These are phyloP conservation scores for Caenorhabditis angaria DNA, from an alignment of 2,888 invertebrate species.

Conservation along the genomic window DNA sequence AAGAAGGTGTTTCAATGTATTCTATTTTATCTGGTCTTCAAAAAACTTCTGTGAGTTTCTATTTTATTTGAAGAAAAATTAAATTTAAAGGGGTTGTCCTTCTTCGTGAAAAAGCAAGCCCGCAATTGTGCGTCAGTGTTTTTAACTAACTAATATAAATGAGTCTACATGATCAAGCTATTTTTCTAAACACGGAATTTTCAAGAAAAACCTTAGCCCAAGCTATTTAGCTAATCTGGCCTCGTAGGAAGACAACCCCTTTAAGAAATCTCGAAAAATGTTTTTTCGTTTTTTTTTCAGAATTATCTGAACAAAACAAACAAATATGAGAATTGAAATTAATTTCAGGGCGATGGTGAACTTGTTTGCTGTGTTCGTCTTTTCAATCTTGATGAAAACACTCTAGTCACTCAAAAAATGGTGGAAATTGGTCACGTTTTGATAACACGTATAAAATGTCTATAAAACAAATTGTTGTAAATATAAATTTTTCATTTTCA, in stretches of 20 bases:
- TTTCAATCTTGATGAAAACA: constrained; percentile 30
- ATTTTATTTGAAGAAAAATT: no score
- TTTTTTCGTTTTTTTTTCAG: not conserved
- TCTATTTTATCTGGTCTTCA: constrained; percentile 66
- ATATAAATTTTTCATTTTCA: constrained; percentile 32
- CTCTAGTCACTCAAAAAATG: constrained; percentile 32
- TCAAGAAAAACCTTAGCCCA: no score
- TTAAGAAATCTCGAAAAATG: no score
- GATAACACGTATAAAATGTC: constrained; percentile 56
- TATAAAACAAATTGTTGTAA: constrained; percentile 7
- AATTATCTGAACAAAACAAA: no score
- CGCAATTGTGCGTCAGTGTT: no score
- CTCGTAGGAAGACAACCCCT: no score
- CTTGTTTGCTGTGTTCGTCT: constrained; percentile 50
- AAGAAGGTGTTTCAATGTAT: constrained; percentile 68
- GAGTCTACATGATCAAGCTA: no score
- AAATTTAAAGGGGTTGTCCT: no score
- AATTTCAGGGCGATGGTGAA: constrained; percentile 43
- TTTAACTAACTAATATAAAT: no score
- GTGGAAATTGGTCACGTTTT: constrained; percentile 64
- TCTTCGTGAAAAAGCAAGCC: no score
- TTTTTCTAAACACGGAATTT: no score
- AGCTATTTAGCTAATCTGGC: no score
- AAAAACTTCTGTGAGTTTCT: constrained; percentile 48
- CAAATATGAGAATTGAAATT: constrained; percentile 1